A percentile compares a stretch with the other conserved stretches of the same genome.
phyloP scores from a whole-genome alignment of 2,797 vertebrate species.

The Micrastur ruficollis region DNA sequence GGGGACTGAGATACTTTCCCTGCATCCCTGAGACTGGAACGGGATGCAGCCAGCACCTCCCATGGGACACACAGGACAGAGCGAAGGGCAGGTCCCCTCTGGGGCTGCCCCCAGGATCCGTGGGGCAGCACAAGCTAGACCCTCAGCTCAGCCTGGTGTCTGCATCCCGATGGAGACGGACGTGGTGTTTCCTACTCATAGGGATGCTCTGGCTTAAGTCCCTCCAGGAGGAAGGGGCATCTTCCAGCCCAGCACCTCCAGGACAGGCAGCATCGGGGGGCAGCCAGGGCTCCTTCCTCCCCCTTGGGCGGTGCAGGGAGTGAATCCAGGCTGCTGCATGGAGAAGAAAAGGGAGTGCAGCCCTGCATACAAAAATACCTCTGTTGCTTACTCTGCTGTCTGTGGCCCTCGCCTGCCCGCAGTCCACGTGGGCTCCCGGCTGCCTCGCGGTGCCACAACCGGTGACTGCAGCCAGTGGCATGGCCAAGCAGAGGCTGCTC shows the following conservation, averaged over 20 bases:
- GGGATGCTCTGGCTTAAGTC: neutral
- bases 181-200: neutral
- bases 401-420: accelerated
- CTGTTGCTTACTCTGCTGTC: neutral
- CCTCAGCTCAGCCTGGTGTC: neutral
- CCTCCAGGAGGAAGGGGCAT: neutral
- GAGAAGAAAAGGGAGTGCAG: neutral
- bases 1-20: neutral
- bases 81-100: neutral
- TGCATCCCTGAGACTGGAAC: neutral
- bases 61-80: neutral
- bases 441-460: neutral
- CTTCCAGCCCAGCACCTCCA: neutral
- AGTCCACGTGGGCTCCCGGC: neutral
- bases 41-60: neutral
- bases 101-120: neutral
- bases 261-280: neutral
- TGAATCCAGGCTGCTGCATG: accelerated
- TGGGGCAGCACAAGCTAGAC: neutral
- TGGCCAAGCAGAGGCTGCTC: neutral
- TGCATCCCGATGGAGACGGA: neutral
- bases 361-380: constrained; percentile 10
- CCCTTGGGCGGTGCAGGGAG: accelerated
- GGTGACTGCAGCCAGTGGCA: neutral
- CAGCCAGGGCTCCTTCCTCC: neutral